phyloP scores from a whole-genome alignment of 2,797 vertebrate genomes.

The Pelodytes ibericus region DNA sequence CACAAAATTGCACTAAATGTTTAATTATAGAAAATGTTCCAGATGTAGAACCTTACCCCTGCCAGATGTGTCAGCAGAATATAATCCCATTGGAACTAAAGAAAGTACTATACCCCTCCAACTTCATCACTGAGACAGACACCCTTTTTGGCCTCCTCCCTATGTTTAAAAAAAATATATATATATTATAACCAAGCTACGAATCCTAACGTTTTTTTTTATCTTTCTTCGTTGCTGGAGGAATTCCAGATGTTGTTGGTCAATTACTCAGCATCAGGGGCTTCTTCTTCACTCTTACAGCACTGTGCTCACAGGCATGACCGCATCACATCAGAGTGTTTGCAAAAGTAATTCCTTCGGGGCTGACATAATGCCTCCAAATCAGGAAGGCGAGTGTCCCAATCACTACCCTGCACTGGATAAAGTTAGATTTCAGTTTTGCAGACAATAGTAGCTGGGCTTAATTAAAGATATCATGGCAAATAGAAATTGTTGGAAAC shows the following conservation, averaged over 20 bases:
- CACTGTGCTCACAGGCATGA: constrained; percentile 33
- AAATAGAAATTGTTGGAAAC: too few species aligned
- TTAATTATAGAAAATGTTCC: background rate
- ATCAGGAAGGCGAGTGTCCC: constrained; percentile 14
- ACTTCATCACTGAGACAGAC: background rate
- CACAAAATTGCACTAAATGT: background rate
- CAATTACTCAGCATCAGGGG: constrained; percentile 14
- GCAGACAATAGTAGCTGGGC: too few species aligned
- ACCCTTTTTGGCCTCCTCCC: constrained; percentile 15
- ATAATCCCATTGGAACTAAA: background rate
- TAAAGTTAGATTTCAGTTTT: background rate
- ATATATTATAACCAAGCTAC: too few species aligned
- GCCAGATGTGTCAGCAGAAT: constrained; percentile 2
- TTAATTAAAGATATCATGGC: too few species aligned
- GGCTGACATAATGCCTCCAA: constrained; percentile 40
- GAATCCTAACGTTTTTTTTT: background rate
- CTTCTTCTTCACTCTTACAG: constrained; percentile 27
- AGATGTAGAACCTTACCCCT: too few species aligned
- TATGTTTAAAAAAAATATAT: too few species aligned
- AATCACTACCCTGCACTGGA: background rate
- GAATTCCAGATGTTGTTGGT: constrained; percentile 44
- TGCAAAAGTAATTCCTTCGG: constrained; percentile 46
- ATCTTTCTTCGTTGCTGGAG: constrained; percentile 27
- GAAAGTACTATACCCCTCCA: background rate
- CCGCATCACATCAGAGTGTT: constrained; percentile 37